Evolutionary conservation across 2,888 invertebrate genomes (phyloP), one percentile per base, ranked within the genome.

Genomic region (Lepeophtheirus nordmannii): DNA sequence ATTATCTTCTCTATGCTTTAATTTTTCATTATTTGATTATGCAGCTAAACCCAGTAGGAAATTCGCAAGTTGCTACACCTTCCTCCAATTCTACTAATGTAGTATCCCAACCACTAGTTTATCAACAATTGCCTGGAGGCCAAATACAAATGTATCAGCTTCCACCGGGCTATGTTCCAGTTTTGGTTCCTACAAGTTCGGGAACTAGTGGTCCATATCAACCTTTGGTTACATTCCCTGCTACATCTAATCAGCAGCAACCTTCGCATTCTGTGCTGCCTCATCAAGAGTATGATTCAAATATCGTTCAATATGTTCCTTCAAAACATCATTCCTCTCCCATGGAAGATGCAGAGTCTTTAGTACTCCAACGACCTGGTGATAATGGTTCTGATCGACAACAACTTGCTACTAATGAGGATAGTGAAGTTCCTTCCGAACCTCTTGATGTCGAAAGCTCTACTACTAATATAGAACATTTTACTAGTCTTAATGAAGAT

Each of bases 81-180:
- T 46, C 53, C 53, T 46, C 53, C 53, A 46, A 14, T 46, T 46
- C 53, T n/a, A 46, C 53, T 46, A 46, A 46, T 46, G 53, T 46
- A 46, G 53, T 46, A n/a, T 46, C 53, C 53, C 53, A 46, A 20
- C 62, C 62, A 1, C 39, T 62, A 40, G 62, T 62, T 40, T 62
- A 62, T 41, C 62, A 62, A 39, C 39, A 38, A 9, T 20, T 62
- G 40, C 62, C 40, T 9, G 38, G 20, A 10, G 62, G 62, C 20
- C 38, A 62, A 38, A 40, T 39, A 9, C 62, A 38, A 17, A 62
- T 62, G 62, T 40, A 39, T 14, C 62, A 38, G 39, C 39, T 62
- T 10, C 39, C 62, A n/a, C 40, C 40, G 17, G 39, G 62, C 10
- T 62, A 39, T 17, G 39, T 37, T 17, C 62, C 62, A n/a, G 62